A percentile compares a stretch with the other conserved stretches of the same genome.
These are phyloP conservation scores for Galerucella nymphaeae DNA, from an alignment of 2,888 invertebrate genomes.

Conservation along the genomic window DNA sequence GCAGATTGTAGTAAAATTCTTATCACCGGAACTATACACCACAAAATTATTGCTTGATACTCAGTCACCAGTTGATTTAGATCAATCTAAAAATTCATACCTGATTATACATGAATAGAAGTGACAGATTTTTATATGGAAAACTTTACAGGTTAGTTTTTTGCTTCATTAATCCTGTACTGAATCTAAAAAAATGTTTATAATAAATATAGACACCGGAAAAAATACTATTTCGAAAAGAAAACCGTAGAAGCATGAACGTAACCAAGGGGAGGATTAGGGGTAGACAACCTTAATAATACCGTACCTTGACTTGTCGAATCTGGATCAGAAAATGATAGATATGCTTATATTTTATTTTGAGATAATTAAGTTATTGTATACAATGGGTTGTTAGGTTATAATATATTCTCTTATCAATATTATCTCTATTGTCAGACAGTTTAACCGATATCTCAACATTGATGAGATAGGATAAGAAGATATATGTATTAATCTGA, in stretches of 20 bases:
- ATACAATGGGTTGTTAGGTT: not conserved
- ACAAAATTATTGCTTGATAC: not conserved
- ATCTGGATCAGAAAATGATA: too few relatives aligned
- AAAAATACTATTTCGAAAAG: too few relatives aligned
- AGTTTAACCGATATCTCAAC: not conserved
- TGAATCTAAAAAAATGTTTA: not conserved
- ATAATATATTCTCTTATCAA: not conserved
- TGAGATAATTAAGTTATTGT: not conserved
- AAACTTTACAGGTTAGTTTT: not conserved
- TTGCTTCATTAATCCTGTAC: not conserved
- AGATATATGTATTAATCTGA: not conserved
- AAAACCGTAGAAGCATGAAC: too few relatives aligned
- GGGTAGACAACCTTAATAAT: too few relatives aligned
- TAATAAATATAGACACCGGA: too few relatives aligned
- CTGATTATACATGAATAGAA: not conserved
- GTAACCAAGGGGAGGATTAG: too few relatives aligned
- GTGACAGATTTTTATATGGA: not conserved
- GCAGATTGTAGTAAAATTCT: not conserved
- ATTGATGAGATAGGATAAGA: not conserved
- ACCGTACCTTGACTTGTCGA: too few relatives aligned
- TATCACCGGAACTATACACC: not conserved
- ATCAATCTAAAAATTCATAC: not conserved
- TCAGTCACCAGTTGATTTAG: not conserved
- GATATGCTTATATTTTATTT: not conserved
- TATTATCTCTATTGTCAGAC: slow-evolving; percentile 1